phyloP scores from a whole-genome alignment of 2,888 invertebrate species.

The Phyllotreta cruciferae region DNA sequence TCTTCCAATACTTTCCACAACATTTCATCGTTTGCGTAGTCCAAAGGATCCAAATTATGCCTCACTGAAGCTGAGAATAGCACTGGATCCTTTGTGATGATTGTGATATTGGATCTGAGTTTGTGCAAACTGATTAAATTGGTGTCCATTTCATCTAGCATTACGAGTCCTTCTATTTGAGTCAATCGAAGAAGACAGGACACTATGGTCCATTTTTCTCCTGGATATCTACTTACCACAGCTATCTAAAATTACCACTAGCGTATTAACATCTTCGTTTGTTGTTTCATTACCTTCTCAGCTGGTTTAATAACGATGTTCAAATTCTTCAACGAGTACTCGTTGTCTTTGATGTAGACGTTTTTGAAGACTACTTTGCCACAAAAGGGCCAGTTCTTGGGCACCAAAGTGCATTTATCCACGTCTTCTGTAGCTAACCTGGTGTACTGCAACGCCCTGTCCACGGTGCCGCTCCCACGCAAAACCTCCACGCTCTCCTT shows the following conservation, averaged over 20 bases:
- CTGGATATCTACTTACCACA: conserved; percentile 30
- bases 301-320: conserved; percentile 69
- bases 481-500: conserved; percentile 78
- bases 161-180: conserved; percentile 76
- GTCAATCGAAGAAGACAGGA: conserved; percentile 83
- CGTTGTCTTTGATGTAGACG: conserved; percentile 70
- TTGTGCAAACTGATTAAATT: conserved; percentile 75
- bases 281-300: conserved; percentile 65
- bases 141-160: conserved; percentile 78
- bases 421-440: conserved; percentile 74
- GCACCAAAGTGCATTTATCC: conserved; percentile 60
- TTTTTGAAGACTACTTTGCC: conserved; percentile 68
- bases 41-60: conserved; percentile 83
- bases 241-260: conserved; percentile 54
- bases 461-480: conserved; percentile 79
- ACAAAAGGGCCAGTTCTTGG: conserved; percentile 67
- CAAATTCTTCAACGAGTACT: conserved; percentile 74
- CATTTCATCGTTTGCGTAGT: conserved; percentile 71
- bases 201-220: conserved; percentile 81
- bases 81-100: conserved; percentile 84
- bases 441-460: conserved; percentile 80
- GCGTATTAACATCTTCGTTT: not conserved
- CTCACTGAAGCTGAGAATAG: conserved; percentile 84
- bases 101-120: conserved; percentile 80
- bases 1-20: conserved; percentile 79